Evolutionary conservation across 1,140 invertebrate genomes (phyloP).

Genomic region (Marisa cornuarietis): DNA sequence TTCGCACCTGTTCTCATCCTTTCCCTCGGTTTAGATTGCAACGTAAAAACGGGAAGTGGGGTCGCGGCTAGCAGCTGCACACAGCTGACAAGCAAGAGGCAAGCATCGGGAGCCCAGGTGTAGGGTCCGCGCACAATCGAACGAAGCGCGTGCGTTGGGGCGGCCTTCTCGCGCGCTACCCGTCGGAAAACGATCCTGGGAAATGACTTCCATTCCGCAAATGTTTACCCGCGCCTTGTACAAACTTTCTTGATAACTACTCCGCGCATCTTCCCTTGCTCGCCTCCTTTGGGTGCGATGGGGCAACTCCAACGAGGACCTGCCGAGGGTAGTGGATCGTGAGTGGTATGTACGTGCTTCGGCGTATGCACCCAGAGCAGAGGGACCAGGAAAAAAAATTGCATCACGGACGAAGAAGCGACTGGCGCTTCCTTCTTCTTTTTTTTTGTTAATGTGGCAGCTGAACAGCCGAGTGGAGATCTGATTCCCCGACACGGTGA

Average conservation of each 20-base stretch:
- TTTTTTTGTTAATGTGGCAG: too few relatives aligned
- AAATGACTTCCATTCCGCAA: slow-evolving; percentile 25
- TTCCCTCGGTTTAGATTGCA: background rate
- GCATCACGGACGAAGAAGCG: background rate
- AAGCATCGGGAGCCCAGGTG: too few relatives aligned
- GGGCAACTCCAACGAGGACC: background rate
- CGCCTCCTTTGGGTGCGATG: slow-evolving; percentile 19
- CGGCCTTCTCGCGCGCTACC: background rate
- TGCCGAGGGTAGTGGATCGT: too few relatives aligned
- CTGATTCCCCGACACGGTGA: too few relatives aligned
- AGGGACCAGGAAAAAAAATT: background rate
- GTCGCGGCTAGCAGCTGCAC: background rate
- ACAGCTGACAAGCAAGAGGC: too few relatives aligned
- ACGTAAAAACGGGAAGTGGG: background rate
- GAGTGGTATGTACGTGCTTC: background rate
- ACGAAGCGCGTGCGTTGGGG: slow-evolving; percentile 11
- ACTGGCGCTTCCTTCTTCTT: background rate
- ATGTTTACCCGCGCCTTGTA: slow-evolving; percentile 18
- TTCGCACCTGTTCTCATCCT: background rate
- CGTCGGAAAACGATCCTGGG: slow-evolving; percentile 21
- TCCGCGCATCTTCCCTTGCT: background rate
- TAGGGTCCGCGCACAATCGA: slow-evolving; percentile 3
- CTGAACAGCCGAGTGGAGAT: too few relatives aligned
- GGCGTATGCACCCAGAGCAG: background rate
- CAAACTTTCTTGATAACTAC: slow-evolving; percentile 19